phyloP scores from a whole-genome alignment of 2,888 invertebrate genomes.

The Amiota communis region DNA sequence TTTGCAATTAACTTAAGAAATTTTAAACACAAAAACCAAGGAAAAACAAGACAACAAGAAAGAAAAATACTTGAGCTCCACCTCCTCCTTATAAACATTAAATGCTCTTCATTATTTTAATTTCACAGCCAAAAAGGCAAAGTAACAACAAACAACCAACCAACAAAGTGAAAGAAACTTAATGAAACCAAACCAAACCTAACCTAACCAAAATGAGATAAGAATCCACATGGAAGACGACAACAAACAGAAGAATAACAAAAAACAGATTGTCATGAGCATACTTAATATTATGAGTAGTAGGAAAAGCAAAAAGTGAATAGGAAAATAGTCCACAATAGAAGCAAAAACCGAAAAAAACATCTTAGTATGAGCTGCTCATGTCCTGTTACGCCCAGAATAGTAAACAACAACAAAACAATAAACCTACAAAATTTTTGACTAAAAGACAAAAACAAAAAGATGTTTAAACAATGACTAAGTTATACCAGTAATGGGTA shows the following conservation, averaged over 20 bases:
- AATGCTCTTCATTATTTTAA: slow-evolving; percentile 26
- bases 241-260: background rate
- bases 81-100: slow-evolving; percentile 7
- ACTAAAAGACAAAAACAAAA: too few relatives aligned
- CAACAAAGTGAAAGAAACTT: background rate
- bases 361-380: background rate
- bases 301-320: background rate
- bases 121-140: slow-evolving; percentile 1
- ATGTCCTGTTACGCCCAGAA: too few relatives aligned
- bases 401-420: too few relatives aligned
- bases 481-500: too few relatives aligned
- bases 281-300: background rate
- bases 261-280: background rate
- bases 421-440: too few relatives aligned
- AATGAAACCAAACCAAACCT: too few relatives aligned
- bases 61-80: background rate
- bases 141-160: too few relatives aligned
- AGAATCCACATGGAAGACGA: background rate
- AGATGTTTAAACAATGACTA: too few relatives aligned
- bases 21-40: background rate
- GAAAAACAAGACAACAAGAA: background rate
- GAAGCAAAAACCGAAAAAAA: background rate
- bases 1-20: slow-evolving; percentile 15
- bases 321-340: background rate
- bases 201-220: background rate